Evolutionary conservation across 2,113 vertebrate species (phyloP).

Genomic region (Heterotilapia buettikoferi): DNA sequence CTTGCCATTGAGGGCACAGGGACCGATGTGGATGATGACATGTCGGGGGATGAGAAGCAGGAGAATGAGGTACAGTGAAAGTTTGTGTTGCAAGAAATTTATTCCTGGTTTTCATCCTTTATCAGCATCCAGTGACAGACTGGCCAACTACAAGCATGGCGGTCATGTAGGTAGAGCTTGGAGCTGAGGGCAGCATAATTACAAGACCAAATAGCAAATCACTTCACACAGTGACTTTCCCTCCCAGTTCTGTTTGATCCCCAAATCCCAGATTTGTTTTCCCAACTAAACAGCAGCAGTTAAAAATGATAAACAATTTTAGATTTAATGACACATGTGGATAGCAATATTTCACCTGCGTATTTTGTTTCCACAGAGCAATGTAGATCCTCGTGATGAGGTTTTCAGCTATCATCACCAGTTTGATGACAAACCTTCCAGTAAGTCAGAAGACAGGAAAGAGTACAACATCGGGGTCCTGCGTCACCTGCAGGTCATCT

Average conservation of each 20-base stretch:
- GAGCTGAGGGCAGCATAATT: conserved; percentile 35
- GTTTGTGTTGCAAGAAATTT: neutral
- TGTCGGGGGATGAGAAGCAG: conserved; percentile 98
- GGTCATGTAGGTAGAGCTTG: conserved; percentile 32
- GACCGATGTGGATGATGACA: conserved; percentile 96
- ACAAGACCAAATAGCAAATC: neutral
- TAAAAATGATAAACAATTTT: neutral
- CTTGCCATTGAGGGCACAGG: conserved; percentile 97
- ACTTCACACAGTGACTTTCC: neutral
- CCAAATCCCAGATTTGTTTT: no score
- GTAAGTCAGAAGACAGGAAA: conserved; percentile 96
- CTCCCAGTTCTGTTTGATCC: neutral
- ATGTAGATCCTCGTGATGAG: conserved; percentile 95
- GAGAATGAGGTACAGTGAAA: conserved; percentile 88
- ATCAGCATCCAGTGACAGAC: conserved; percentile 36
- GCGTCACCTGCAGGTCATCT: conserved; percentile 96
- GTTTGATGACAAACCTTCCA: conserved; percentile 94
- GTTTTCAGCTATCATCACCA: conserved; percentile 98
- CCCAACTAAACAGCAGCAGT: neutral
- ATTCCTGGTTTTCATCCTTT: conserved; percentile 44
- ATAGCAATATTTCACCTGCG: neutral
- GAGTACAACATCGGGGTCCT: conserved; percentile 99
- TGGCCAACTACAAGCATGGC: conserved; percentile 2
- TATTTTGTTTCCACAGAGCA: conserved; percentile 77
- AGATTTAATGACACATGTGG: neutral